A percentile compares a stretch with the other conserved stretches of the same genome.
Evolutionary conservation across 1,140 invertebrate genomes (phyloP).

Genomic region (Schlechtendalia chinensis): DNA sequence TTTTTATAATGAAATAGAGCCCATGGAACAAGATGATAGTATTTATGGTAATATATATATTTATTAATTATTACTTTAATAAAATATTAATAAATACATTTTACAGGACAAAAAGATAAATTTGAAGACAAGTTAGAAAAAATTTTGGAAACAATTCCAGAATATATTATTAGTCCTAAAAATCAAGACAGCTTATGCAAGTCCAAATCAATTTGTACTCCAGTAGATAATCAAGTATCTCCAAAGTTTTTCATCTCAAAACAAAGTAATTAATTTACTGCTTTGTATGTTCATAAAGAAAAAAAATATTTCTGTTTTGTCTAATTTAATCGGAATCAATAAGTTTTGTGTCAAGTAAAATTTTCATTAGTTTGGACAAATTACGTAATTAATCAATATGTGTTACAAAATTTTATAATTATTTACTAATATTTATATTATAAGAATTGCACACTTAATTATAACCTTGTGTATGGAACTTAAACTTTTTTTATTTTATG

Average conservation of each 20-base stretch:
- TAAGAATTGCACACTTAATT: too few species aligned
- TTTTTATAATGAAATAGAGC: constrained; percentile 45
- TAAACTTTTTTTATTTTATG: too few species aligned
- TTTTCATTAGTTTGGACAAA: too few species aligned
- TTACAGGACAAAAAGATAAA: constrained; percentile 30
- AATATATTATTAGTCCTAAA: constrained; percentile 20
- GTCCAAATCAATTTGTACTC: not conserved
- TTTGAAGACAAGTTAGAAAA: constrained; percentile 43
- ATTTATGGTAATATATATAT: constrained; percentile 25
- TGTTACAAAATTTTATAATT: too few species aligned
- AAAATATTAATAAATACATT: not conserved
- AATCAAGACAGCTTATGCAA: not conserved
- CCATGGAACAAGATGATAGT: constrained; percentile 40
- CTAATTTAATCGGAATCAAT: too few species aligned
- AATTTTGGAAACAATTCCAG: constrained; percentile 42
- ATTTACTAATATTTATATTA: too few species aligned
- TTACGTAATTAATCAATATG: too few species aligned
- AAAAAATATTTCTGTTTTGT: too few species aligned
- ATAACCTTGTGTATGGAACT: too few species aligned
- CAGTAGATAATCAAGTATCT: constrained; percentile 6
- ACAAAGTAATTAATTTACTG: constrained; percentile 32
- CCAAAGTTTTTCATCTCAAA: constrained; percentile 29
- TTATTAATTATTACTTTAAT: not conserved
- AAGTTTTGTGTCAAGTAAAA: too few species aligned
- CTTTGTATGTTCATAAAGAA: not conserved